Base-by-base conservation (phyloP, 2,797 vertebrate species). In the Megalops cyprinoides region DNA sequence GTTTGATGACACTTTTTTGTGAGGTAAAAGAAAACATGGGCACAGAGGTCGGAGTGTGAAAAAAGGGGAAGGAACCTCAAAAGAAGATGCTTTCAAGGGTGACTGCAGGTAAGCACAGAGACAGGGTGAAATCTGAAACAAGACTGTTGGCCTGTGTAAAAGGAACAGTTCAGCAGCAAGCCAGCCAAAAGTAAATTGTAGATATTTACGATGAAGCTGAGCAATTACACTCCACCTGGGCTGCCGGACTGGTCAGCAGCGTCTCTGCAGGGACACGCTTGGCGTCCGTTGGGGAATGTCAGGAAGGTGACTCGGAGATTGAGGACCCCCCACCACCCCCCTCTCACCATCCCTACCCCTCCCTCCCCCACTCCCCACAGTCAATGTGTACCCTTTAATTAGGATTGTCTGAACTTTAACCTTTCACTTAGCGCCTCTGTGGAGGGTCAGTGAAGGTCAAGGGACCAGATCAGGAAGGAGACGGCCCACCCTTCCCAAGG, bases 311-410 rank as follows among this genome's bases (percentile, higher is more conserved):
- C 87, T 87, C 84, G 89, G 86, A 91, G 87, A 87, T 85, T 86
- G 85, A 39, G 84, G 79, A 83, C 28, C 81, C 88, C 88, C 90
- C 88, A 91, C 91, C 90, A 91, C 87, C 92, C 87, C 74, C 31
- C 74, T 46, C 65, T 34, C 49, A 49, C 28, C n/a, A n/a, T n/a
- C n/a, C n/a, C n/a, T n/a, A 78, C 39, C 18, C 76, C 83, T 79
- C 28, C 78, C 74, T 51, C 74, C 51, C 65, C 34, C 49, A 49
- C 65, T 69, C 65, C 31, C 31, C 31, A 20, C 76, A 80, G 85
- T 86, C 88, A 85, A 79, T 75, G 78, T 85, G 84, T 48, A 88
- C 88, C 89, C 90, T 93, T 89, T 93, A 92, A 95, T 94, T 92
- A 93, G 78, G 84, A 87, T 82, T 79, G 74, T 83, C 84, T 88